Evolutionary conservation across 1,140 invertebrate genomes (phyloP).

Genomic region (Adelges cooleyi): DNA sequence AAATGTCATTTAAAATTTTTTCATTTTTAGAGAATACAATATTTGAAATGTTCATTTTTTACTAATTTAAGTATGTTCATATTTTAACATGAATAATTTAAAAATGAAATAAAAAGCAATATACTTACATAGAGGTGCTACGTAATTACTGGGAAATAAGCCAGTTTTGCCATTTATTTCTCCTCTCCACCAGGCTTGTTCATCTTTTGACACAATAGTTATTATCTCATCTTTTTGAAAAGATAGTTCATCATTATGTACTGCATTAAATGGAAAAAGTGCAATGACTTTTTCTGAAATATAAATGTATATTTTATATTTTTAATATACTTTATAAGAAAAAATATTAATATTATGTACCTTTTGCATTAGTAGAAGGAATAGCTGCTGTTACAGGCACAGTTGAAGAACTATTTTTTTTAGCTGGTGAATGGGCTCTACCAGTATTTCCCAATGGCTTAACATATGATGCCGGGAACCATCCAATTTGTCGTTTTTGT

Average conservation of each 20-base stretch:
- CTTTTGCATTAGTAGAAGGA: background rate
- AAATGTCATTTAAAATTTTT: too few species aligned
- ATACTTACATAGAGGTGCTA: slow-evolving; percentile 54
- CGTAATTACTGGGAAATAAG: slow-evolving; percentile 87
- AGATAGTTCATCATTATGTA: slow-evolving; percentile 86
- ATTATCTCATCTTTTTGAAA: slow-evolving; percentile 92
- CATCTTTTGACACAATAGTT: slow-evolving; percentile 77
- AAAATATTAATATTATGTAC: slow-evolving; percentile 19
- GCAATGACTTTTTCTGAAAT: slow-evolving; percentile 74
- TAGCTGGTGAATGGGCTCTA: slow-evolving; percentile 15
- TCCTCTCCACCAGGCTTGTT: slow-evolving; percentile 93
- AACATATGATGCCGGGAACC: slow-evolving; percentile 96
- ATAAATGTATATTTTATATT: too few species aligned
- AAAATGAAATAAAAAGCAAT: too few species aligned
- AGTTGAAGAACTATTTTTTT: slow-evolving; percentile 1
- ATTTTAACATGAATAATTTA: too few species aligned
- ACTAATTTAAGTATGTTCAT: too few species aligned
- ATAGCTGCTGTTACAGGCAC: background rate
- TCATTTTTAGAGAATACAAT: too few species aligned
- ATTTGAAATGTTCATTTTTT: too few species aligned
- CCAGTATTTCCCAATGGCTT: slow-evolving; percentile 48
- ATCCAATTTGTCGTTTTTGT: slow-evolving; percentile 87
- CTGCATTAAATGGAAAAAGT: slow-evolving; percentile 80
- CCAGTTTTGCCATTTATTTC: slow-evolving; percentile 76
- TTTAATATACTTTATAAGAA: too few species aligned